phyloP scores from a whole-genome alignment of 2,113 vertebrate genomes.

The Coturnix japonica region DNA sequence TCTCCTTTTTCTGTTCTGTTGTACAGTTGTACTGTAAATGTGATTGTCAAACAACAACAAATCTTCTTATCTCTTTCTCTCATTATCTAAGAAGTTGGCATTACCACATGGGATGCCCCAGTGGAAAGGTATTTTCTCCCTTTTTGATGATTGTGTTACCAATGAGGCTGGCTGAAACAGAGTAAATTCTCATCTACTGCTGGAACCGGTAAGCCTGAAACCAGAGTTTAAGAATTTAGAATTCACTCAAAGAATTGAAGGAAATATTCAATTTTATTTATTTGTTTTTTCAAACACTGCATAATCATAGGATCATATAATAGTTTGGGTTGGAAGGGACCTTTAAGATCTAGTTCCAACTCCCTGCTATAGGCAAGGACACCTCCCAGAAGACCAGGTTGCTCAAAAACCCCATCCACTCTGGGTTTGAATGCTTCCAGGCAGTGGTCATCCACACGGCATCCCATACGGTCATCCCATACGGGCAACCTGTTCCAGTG shows the following conservation, averaged over 20 bases:
- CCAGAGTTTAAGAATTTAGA: not conserved
- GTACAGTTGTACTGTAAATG: not conserved
- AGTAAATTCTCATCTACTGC: not conserved
- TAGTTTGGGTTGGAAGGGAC: no score
- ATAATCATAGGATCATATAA: not conserved
- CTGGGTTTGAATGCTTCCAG: no score
- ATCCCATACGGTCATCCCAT: no score
- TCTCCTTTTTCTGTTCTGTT: not conserved
- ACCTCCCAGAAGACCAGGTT: no score
- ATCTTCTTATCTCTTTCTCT: no score
- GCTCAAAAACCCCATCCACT: no score
- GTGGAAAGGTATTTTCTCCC: not conserved
- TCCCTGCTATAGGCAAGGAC: no score
- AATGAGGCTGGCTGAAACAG: not conserved
- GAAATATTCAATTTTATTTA: not conserved
- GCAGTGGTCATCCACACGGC: no score
- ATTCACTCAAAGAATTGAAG: not conserved
- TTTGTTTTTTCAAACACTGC: fast-evolving
- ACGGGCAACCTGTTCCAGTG: no score
- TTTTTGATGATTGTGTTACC: not conserved
- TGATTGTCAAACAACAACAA: not conserved
- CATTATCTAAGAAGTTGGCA: not conserved
- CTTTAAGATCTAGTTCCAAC: no score
- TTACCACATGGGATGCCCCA: not conserved
- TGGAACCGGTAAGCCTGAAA: not conserved